phyloP scores from a whole-genome alignment of 2,113 vertebrate genomes.

The Mobula birostris region DNA sequence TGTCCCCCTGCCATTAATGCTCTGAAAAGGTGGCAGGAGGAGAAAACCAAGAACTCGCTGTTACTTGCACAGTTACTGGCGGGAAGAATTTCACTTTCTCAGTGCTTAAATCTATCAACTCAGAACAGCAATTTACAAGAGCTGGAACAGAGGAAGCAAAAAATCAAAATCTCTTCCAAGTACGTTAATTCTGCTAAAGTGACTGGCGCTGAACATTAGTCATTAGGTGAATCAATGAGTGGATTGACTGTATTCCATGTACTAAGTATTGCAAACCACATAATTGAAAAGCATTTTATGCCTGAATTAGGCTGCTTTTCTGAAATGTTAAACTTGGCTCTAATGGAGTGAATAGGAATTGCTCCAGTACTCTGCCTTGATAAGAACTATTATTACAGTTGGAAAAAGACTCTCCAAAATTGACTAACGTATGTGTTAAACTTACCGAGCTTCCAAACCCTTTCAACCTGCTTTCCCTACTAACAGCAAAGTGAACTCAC shows the following conservation, averaged over 20 bases:
- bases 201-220: not conserved
- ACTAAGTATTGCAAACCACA: not conserved
- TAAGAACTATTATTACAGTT: not conserved
- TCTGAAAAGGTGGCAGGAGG: not conserved
- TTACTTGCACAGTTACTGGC: not conserved
- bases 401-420: not conserved
- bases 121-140: not conserved
- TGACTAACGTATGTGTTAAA: not conserved
- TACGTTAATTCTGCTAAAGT: not conserved
- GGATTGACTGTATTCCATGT: not conserved
- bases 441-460: not conserved
- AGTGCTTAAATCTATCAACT: not conserved
- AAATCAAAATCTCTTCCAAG: not conserved
- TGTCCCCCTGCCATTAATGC: not conserved
- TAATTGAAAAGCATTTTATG: not conserved
- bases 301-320: not conserved
- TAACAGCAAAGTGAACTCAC: slow-evolving; percentile 55
- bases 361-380: not conserved
- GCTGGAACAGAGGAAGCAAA: not conserved
- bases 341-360: slow-evolving; percentile 5
- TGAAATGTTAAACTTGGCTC: not conserved
- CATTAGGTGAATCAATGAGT: not conserved
- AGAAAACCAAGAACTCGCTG: not conserved
- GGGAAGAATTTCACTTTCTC: not conserved
- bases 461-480: not conserved